Percentiles rank a stretch among this genome's conserved stretches.
phyloP scores from a whole-genome alignment of 2,113 vertebrate genomes.

The Nymphicus hollandicus region DNA sequence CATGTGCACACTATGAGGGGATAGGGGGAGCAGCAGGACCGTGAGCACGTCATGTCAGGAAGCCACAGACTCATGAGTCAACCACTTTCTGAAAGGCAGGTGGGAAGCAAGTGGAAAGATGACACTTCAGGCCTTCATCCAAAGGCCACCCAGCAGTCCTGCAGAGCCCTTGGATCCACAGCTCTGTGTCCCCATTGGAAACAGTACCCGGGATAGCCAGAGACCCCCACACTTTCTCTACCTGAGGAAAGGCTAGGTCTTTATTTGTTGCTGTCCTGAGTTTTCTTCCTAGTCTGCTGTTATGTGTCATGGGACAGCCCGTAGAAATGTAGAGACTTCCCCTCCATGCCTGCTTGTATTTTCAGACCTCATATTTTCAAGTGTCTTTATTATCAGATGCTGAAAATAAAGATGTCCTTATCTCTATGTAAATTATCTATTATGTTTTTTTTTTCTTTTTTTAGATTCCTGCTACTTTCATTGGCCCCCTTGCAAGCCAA shows the following conservation, averaged over 20 bases:
- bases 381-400: not conserved
- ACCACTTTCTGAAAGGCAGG: not conserved
- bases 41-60: not conserved
- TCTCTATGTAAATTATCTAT: not conserved
- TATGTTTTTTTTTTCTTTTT: not conserved
- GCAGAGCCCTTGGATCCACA: fast-evolving
- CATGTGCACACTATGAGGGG: fast-evolving
- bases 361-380: not conserved
- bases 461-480: not conserved
- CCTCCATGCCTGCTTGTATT: not conserved
- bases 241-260: not conserved
- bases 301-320: not conserved
- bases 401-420: not conserved
- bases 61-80: not conserved
- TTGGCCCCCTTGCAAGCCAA: not conserved
- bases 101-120: not conserved
- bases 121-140: fast-evolving
- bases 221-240: not conserved
- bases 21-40: not conserved
- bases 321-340: not conserved
- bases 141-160: not conserved
- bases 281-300: not conserved
- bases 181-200: fast-evolving
- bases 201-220: fast-evolving
- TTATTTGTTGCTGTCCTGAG: not conserved